Evolutionary conservation across 1,140 invertebrate genomes (phyloP), one percentile per base, ranked within the genome.

Genomic region (Macrosteles quadrilineatus): DNA sequence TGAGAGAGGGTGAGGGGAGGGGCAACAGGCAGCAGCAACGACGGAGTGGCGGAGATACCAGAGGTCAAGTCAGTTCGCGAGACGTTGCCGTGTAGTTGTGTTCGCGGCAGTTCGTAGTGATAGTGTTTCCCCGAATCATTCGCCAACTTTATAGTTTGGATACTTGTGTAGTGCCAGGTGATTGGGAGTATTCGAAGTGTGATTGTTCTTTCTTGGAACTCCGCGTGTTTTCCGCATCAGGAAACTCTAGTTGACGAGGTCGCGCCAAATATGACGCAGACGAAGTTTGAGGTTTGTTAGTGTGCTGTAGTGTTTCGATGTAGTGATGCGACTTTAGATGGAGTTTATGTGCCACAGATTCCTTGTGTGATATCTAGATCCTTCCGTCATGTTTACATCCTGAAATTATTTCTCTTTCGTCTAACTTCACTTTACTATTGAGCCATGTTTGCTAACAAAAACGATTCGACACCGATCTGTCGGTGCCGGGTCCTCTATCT

Each of bases 401-500:
- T 6, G 3, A 9, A 27, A 25, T 11, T 29, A 21, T 4, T 25
- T 27, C 23, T 59, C 14, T 27, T 59, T 6, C 9, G 9, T 11
- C 21, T 50, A n/a, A 11, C 55, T 21, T 66, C 27, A 12, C 19
- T 43, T 66, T 36, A 19, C 21, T 12, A n/a, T 23, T 25, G 23
- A 43, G 31, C n/a, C 32, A 69, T 55, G 36, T 36, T 14, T 36
- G 32, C 32, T 14, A 36, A 36, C 14, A 36, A 36, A 36, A 43
- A 32, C 27, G 88, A 90, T 78, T 90, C 94, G 68, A 97, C 95
- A 71, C 95, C 95, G 74, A 97, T 97, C 75, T 97, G 95, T 81
- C 87, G 95, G 74, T 98, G 96, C 81, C 88, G 97, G 65, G 98
- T 99, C n/a, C 86, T 99, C 53, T 99, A 99, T 81, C 86, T 99